Evolutionary conservation across 2,797 vertebrate species (phyloP).

Genomic region (Argentina silus): DNA sequence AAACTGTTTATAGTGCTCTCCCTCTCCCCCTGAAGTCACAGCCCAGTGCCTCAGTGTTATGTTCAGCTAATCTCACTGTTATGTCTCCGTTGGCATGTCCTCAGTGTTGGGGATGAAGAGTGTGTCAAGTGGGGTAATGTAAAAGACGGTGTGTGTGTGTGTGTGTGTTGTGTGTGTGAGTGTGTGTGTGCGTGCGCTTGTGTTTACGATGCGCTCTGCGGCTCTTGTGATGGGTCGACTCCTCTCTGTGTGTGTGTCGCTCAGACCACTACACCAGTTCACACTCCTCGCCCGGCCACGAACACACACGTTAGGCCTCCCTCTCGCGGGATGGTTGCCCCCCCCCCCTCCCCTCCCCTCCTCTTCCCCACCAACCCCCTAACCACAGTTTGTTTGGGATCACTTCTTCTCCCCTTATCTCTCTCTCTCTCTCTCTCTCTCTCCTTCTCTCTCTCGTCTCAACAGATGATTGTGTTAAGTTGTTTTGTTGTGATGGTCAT

Average conservation of each 20-base stretch:
- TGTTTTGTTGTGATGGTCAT: slow-evolving; percentile 62
- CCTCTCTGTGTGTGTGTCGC: slow-evolving; percentile 22
- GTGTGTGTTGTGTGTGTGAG: slow-evolving; percentile 29
- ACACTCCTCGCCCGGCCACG: slow-evolving; percentile 27
- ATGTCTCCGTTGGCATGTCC: slow-evolving; percentile 61
- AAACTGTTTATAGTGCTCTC: slow-evolving; percentile 72
- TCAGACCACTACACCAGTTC: slow-evolving; percentile 13
- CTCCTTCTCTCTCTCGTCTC: neutral
- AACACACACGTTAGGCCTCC: neutral
- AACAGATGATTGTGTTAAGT: slow-evolving; percentile 51
- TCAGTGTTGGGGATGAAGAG: slow-evolving; percentile 1
- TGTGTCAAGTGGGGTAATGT: neutral
- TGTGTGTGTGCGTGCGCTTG: slow-evolving; percentile 11
- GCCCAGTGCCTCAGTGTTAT: slow-evolving; percentile 68
- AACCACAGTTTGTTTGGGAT: slow-evolving; percentile 59
- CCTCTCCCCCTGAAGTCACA: slow-evolving; percentile 55
- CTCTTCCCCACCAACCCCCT: slow-evolving; percentile 29
- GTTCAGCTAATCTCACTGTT: slow-evolving; percentile 72
- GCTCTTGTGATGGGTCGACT: slow-evolving; percentile 5
- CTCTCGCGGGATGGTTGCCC: neutral
- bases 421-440: neutral
- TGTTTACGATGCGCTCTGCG: neutral
- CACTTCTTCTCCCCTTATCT: neutral
- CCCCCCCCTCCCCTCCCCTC: neutral
- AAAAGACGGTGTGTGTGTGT: slow-evolving; percentile 28